A percentile compares a stretch with the other conserved stretches of the same genome.
Conservation (phyloP, 1,140 invertebrate species). For the Bombus superbus region DNA sequence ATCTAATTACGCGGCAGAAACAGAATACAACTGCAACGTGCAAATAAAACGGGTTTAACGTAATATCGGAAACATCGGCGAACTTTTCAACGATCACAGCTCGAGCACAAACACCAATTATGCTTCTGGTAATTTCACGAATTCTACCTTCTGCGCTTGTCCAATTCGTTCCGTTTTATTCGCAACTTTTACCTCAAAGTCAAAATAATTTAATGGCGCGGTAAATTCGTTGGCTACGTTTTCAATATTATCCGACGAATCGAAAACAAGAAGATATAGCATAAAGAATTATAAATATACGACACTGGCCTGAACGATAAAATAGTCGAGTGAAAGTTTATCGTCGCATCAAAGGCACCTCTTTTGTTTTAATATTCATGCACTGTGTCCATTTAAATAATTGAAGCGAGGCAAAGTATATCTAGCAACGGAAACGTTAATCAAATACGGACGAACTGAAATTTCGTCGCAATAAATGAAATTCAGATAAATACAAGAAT, state of each 20-base stretch:
- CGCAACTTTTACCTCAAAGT: not conserved
- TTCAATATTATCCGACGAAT: not conserved
- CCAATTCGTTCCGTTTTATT: not conserved
- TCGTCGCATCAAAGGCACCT: too few relatives aligned
- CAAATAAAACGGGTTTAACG: conserved; percentile 17
- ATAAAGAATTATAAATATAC: not conserved
- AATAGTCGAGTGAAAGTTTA: not conserved
- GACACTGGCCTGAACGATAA: not conserved
- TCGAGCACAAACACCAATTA: not conserved
- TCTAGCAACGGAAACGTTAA: too few relatives aligned
- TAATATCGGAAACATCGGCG: not conserved
- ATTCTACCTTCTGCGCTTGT: not conserved
- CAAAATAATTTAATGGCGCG: not conserved
- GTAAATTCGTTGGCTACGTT: not conserved
- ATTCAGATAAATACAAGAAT: too few relatives aligned
- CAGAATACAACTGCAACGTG: not conserved
- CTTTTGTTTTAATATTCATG: too few relatives aligned
- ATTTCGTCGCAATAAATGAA: too few relatives aligned
- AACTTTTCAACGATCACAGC: not conserved
- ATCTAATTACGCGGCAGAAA: conserved; percentile 13
- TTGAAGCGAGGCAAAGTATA: too few relatives aligned
- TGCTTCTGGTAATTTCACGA: not conserved
- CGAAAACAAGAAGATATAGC: not conserved
- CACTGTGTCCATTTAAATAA: too few relatives aligned
- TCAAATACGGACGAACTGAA: too few relatives aligned